Percentiles rank a stretch among this genome's conserved stretches.
Conservation (phyloP, 2,113 vertebrate species). For the Bostrychus sinensis region DNA sequence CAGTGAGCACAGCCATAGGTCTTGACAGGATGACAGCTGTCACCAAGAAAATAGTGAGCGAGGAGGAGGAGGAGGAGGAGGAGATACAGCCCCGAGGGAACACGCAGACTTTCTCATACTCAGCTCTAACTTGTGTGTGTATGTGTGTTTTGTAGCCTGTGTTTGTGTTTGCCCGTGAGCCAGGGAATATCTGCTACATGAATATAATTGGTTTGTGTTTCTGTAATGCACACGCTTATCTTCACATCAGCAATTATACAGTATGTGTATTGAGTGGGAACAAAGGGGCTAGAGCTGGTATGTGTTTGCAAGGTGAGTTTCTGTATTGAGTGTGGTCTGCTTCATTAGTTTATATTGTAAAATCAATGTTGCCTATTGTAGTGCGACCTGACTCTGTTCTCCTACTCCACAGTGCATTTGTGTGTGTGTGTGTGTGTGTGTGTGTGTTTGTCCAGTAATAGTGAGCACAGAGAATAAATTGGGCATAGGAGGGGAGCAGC, state of each 20-base stretch:
- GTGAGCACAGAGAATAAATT: constrained; percentile 54
- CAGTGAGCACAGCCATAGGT: constrained; percentile 61
- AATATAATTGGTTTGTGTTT: constrained; percentile 67
- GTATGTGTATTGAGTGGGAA: constrained; percentile 47
- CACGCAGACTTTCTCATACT: constrained; percentile 45
- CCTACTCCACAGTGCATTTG: constrained; percentile 1
- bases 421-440: constrained; percentile 14
- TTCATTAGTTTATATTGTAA: constrained; percentile 75
- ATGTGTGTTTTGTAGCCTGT: constrained; percentile 3
- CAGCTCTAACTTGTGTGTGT: constrained; percentile 11
- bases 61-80: constrained; percentile 48
- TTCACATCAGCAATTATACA: constrained; percentile 61
- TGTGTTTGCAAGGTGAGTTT: constrained; percentile 47
- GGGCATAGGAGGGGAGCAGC: constrained; percentile 37
- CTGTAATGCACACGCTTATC: constrained; percentile 61
- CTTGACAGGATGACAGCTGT: constrained; percentile 78
- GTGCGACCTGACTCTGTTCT: constrained; percentile 48
- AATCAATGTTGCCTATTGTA: constrained; percentile 71
- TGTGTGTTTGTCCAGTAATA: constrained; percentile 45
- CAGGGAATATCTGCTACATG: background rate
- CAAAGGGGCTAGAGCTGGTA: constrained; percentile 38
- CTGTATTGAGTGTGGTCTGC: constrained; percentile 58
- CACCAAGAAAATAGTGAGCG: constrained; percentile 68
- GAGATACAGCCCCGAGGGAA: constrained; percentile 67
- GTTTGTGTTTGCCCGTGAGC: constrained; percentile 38